Evolutionary conservation across 1,140 invertebrate species (phyloP).

Genomic region (Proctacanthus coquilletti): DNA sequence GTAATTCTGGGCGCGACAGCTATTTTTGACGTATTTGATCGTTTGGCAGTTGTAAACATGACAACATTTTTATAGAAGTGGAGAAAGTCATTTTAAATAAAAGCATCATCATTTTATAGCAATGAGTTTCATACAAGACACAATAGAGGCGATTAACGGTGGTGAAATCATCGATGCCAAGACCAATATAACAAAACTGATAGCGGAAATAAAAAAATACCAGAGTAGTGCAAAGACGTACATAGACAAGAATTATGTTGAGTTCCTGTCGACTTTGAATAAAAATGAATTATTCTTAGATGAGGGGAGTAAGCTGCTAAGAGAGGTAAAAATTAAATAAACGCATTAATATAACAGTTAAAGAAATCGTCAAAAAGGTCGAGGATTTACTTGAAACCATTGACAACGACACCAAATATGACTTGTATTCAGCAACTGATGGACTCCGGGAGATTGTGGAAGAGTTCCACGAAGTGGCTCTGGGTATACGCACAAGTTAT

Average conservation of each 20-base stretch:
- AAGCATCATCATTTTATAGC: no score
- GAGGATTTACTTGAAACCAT: slow-evolving; percentile 14
- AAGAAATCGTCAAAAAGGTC: slow-evolving; percentile 4
- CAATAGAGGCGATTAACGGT: slow-evolving; percentile 1
- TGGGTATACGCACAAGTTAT: slow-evolving; percentile 17
- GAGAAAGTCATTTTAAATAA: no score
- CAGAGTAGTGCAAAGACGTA: slow-evolving; percentile 19
- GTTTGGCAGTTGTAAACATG: no score
- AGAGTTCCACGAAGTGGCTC: slow-evolving; percentile 15
- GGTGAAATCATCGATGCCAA: slow-evolving; percentile 10
- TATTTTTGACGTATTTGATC: no score
- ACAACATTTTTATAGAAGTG: no score
- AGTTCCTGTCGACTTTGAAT: slow-evolving; percentile 24
- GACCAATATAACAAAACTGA: slow-evolving; percentile 15
- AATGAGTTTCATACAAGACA: slow-evolving; percentile 5
- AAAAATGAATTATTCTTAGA: slow-evolving; percentile 19
- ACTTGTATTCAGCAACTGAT: slow-evolving; percentile 12
- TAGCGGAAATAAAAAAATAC: slow-evolving; percentile 17
- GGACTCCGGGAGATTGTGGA: slow-evolving; percentile 13
- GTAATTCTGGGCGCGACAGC: no score
- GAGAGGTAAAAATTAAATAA: slow-evolving; percentile 8
- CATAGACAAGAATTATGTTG: slow-evolving; percentile 22
- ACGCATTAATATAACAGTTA: background rate
- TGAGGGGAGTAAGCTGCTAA: slow-evolving; percentile 12
- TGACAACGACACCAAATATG: slow-evolving; percentile 12